A percentile compares a stretch with the other conserved stretches of the same genome.
Conservation (phyloP, 2,888 invertebrate species). For the Dione juno region DNA sequence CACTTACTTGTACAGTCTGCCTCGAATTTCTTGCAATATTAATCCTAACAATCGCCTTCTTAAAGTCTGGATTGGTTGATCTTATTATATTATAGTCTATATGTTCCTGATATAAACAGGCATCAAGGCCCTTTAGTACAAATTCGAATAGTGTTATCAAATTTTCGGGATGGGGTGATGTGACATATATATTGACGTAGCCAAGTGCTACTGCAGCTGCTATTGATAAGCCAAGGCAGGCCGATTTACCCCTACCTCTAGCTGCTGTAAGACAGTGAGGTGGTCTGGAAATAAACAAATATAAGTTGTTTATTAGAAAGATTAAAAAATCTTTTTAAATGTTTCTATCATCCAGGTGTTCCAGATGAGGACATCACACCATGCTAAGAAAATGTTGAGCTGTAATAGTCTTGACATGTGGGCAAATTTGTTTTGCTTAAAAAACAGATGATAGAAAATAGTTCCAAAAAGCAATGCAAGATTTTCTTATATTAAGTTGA, state of each 20-base stretch:
- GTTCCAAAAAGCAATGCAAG: too few relatives aligned
- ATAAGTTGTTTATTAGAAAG: too few relatives aligned
- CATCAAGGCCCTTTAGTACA: constrained; percentile 97
- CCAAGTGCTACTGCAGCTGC: constrained; percentile 92
- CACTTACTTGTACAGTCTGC: constrained; percentile 93
- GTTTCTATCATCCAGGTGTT: too few relatives aligned
- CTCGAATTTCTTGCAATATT: constrained; percentile 95
- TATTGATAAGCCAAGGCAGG: constrained; percentile 96
- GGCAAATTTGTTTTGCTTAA: too few relatives aligned
- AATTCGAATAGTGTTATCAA: constrained; percentile 98
- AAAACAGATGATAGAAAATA: too few relatives aligned
- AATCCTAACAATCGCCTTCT: constrained; percentile 96
- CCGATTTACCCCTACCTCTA: constrained; percentile 98
- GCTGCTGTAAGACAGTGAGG: constrained; percentile 98
- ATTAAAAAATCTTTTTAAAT: too few relatives aligned
- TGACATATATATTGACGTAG: constrained; percentile 97
- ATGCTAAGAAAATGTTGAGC: too few relatives aligned
- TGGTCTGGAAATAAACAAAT: constrained; percentile 77
- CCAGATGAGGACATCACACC: too few relatives aligned
- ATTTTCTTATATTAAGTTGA: too few relatives aligned
- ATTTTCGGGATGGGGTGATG: constrained; percentile 99
- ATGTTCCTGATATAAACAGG: constrained; percentile 97
- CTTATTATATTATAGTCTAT: constrained; percentile 97
- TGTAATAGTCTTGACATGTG: too few relatives aligned
- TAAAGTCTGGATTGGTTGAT: constrained; percentile 97